Base-by-base conservation (phyloP, 2,888 invertebrate species). In the Tetranychus piercei region DNA sequence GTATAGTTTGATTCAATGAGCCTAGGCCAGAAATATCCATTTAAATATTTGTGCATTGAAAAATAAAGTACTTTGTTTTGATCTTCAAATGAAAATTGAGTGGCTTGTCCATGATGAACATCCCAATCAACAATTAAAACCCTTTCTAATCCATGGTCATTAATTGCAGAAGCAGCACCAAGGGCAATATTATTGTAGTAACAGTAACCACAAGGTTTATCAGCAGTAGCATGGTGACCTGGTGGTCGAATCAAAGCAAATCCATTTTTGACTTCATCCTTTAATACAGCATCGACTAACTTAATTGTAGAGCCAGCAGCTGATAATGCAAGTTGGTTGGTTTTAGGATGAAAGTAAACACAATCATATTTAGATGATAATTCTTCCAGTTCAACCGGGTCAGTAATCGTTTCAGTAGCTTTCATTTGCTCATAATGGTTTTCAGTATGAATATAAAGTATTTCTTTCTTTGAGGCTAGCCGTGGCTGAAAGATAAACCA, bases 71-170 rank as follows among this genome's bases (percentile, higher is more conserved):
- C 95, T 80, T 94, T 94, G 0, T 89, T 87, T 82, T 92, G 90
- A 76, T 90, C 85, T 80, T 93, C 93, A 82, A 94, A 94, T 86
- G 89, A 88, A 81, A 89, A 88, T 80, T 94, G 90, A 11, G 91
- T 92, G 0, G 90, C 94, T 83, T 96, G 94, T 0, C 96, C 96
- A 82, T 96, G 95, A 82, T 96, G 95, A 7, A 96, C 90, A 82
- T 96, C 95, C 89, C 92, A 94, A 82, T 96, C 96, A 0, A 96
- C 89, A 76, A 96, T 92, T 76, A 96, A 83, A 79, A 96, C 87
- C 80, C 81, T 81, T 77, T 82, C 80, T 20, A 83, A 70, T 44
- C 79, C 79, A 75, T 79, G 80, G 18, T 87, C 85, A 73, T 87
- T 85, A 11, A 94, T 82, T 43, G 90, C 91, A 81, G 89, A 87